Base-by-base conservation (phyloP, 1,140 invertebrate genomes). In the Ctenoplectra terminalis region DNA sequence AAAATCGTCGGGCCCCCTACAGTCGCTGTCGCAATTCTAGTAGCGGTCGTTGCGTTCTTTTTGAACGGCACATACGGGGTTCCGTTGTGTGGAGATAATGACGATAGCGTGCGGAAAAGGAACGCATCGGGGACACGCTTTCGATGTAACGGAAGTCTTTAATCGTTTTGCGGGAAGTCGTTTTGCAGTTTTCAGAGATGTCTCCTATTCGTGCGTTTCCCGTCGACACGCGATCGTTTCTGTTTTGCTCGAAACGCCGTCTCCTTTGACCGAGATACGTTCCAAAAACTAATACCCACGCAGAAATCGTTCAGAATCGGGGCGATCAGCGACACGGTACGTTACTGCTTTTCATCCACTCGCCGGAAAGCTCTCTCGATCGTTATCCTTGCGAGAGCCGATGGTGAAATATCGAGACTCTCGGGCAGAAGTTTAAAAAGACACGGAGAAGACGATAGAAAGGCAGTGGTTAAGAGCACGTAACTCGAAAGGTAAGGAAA, bases 81-180 rank as follows among this genome's bases (percentile, higher is more conserved):
- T 66, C 34, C 61, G 43, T 72, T 61, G 82, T 86, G 29, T 76
- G 76, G 54, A 60, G 73, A 84, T 87, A 87, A 87, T 78, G 82
- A 87, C 70, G 73, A 69, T 87, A 61, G 73, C 82, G 83, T 86
- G 87, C 54, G 69, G 64, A 83, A 74, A 26, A 60, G 43, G 82
- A 66, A 60, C 43, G 46, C 26, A 23, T 5, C n/a, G 82, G 71
- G 84, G 73, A 84, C 79, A 79, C 81, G 43, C 26, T 82, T 78
- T 84, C 82, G 66, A 84, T 78, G 87, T 82, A 85, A 77, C 88
- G 88, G 88, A 89, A 90, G 87, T 72, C 82, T 70, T 67, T 90
- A 90, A 90, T 90, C 87, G 90, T 66, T 90, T 89, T 87, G 88
- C 81, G 83, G 90, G 89, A 90, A 90, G 82, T 87, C 63, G 81